A percentile compares a stretch with the other conserved stretches of the same genome.
Conservation (phyloP, 2,113 vertebrate genomes). For the Calonectris borealis region DNA sequence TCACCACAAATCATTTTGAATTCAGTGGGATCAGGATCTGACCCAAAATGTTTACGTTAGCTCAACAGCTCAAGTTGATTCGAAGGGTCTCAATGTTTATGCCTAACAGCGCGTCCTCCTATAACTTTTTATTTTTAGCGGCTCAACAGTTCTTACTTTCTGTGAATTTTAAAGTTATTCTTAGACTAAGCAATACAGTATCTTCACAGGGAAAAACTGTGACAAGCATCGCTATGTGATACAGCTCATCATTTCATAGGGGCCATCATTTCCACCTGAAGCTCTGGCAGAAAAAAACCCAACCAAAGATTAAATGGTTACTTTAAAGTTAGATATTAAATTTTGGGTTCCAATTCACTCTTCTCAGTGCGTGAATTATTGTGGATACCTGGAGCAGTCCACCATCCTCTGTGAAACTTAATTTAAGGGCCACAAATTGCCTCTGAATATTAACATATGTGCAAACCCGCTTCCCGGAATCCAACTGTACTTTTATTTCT, state of each 20-base stretch:
- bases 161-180: conserved; percentile 63
- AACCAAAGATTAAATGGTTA: background rate
- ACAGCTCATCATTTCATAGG: conserved; percentile 19
- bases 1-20: conserved; percentile 27
- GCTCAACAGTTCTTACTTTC: conserved; percentile 47
- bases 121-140: conserved; percentile 54
- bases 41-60: conserved; percentile 48
- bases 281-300: background rate
- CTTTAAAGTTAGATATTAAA: background rate
- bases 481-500: background rate
- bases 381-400: background rate
- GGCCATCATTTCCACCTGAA: conserved; percentile 19
- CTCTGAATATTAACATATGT: background rate
- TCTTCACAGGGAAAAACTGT: conserved; percentile 40
- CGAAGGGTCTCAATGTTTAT: conserved; percentile 40
- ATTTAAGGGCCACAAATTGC: background rate
- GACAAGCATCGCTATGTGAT: conserved; percentile 20
- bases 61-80: conserved; percentile 23
- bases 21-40: background rate
- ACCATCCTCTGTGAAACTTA: background rate
- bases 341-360: background rate
- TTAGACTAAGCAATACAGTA: conserved; percentile 34
- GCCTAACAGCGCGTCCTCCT: conserved; percentile 32
- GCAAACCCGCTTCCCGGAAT: background rate
- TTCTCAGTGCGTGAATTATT: background rate